These are phyloP conservation scores for Dendroctonus valens DNA, from an alignment of 1,140 invertebrate species.

Conservation along the genomic window DNA sequence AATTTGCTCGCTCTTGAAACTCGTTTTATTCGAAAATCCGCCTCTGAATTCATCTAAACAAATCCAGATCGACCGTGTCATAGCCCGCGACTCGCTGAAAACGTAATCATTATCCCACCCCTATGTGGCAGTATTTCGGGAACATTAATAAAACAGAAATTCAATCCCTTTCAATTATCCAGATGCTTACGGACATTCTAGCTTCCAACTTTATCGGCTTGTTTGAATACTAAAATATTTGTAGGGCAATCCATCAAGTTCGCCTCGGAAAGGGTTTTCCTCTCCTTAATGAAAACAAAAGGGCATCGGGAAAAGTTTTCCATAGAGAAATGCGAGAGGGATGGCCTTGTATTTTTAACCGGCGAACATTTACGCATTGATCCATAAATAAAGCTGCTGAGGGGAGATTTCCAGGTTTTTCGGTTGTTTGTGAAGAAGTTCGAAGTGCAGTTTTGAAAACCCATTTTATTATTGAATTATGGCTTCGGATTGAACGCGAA, in stretches of 20 bases:
- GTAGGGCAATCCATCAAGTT: constrained; percentile 45
- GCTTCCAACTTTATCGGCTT: constrained; percentile 40
- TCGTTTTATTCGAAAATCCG: constrained; percentile 2
- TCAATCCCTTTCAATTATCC: constrained; percentile 43
- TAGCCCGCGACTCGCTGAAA: constrained; percentile 28
- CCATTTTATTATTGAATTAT: constrained; percentile 18
- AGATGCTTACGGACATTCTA: constrained; percentile 35
- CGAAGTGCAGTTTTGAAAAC: constrained; percentile 23
- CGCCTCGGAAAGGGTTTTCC: constrained; percentile 24
- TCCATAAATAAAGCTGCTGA: constrained; percentile 22
- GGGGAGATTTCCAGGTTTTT: constrained; percentile 20
- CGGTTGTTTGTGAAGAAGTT: constrained; percentile 23
- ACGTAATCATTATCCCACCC: constrained; percentile 36
- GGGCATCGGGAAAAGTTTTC: constrained; percentile 20
- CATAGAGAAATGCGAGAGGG: constrained; percentile 14
- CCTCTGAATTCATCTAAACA: constrained; percentile 7
- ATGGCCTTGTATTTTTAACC: constrained; percentile 29
- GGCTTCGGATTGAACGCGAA: neutral
- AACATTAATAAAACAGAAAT: constrained; percentile 39
- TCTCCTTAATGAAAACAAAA: constrained; percentile 33
- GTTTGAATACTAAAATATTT: constrained; percentile 48
- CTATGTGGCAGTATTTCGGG: constrained; percentile 28
- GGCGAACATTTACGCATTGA: constrained; percentile 20
- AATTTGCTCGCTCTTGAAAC: too few relatives aligned
- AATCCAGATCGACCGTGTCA: constrained; percentile 13